phyloP scores from a whole-genome alignment of 2,113 vertebrate species.

The Cyphomyrus discorhynchus region DNA sequence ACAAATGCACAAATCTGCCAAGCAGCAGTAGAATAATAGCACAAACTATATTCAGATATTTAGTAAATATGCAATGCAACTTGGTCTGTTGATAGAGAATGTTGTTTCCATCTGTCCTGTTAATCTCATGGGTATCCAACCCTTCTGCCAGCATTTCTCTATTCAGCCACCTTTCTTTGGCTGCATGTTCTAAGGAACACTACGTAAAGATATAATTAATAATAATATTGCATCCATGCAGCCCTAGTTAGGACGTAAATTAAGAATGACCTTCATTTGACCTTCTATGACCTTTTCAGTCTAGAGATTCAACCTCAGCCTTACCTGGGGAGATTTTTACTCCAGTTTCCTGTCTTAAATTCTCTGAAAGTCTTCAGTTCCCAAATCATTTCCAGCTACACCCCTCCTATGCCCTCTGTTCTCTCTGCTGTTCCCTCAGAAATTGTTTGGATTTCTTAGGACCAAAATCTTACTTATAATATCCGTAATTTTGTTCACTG shows the following conservation, averaged over 20 bases:
- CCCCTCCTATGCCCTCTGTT: neutral
- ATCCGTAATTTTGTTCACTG: neutral
- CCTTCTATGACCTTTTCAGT: neutral
- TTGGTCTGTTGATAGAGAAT: neutral
- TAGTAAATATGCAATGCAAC: neutral
- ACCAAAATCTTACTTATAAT: neutral
- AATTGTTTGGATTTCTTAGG: neutral
- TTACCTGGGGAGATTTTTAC: neutral
- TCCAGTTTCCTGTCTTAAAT: neutral
- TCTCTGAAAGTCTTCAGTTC: neutral
- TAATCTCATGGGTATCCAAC: neutral
- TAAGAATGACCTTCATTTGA: neutral
- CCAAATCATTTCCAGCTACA: neutral
- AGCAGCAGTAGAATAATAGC: neutral
- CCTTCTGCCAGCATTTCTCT: neutral
- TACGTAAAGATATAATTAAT: neutral
- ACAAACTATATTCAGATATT: neutral
- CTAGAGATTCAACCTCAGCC: neutral
- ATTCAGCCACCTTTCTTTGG: neutral
- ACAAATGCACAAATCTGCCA: neutral
- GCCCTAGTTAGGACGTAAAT: neutral
- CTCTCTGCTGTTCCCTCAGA: neutral
- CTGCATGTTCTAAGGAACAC: neutral
- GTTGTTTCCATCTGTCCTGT: constrained; percentile 13
- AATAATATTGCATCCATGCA: neutral